Base-by-base conservation (phyloP, 1,140 invertebrate species). In the Papilio dardanus region DNA sequence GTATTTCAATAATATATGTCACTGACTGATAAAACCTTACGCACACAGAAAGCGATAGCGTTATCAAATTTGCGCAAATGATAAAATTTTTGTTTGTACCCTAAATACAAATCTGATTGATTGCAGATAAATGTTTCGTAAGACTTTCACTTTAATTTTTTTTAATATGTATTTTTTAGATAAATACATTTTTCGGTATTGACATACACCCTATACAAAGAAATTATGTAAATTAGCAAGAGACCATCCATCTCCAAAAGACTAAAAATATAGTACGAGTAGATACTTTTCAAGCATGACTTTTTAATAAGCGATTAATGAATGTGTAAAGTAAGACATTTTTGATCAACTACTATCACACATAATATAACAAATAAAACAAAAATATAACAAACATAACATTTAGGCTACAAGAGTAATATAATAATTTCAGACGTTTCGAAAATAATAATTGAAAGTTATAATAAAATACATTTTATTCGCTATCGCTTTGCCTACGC, bases 11-110 rank as follows among this genome's bases (percentile, higher is more conserved):
- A 6, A 24, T 69, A 40, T 69, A 28, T 69, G 67, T 69, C 67
- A 69, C 19, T 40, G 67, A 69, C 67, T 35, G 67, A 69, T 69
- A 37, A 69, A 33, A 14, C 35, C 33, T 21, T 40, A 69, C 67
- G 31, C 33, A 69, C 67, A 24, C 19, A 33, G 42, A 14, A 37
- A 14, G 33, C 35, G 67, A 69, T 69, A 69, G 35, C 33, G 33
- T 19, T 40, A 69, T 40, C 67, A 69, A 69, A 28, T 69, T 69
- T 62, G 67, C 35, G 67, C 31, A 40, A 37, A 21, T 21, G 67
- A 69, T 40, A 69, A 69, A 40, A 69, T 30, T 62, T 62, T 62
- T 62, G 54, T 28, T 62, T 62, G 21, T 62, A 62, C 12, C 24
- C 54, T 62, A 62, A 62, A 62, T 62, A 62, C 54, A 62, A 30